Evolutionary conservation across 2,113 vertebrate species (phyloP).

Genomic region (Clarias gariepinus): DNA sequence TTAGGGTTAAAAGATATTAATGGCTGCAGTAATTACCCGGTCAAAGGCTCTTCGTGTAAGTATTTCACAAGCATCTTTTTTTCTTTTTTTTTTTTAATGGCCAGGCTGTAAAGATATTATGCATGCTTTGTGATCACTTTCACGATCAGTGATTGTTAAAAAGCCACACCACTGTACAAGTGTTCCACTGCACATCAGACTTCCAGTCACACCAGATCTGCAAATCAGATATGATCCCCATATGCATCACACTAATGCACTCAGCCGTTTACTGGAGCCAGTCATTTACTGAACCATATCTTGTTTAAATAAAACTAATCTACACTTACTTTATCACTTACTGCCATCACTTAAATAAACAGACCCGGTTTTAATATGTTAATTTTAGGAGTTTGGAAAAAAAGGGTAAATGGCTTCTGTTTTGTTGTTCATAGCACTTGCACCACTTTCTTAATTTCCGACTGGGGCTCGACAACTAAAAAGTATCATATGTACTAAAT

Average conservation of each 20-base stretch:
- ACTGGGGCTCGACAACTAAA: neutral
- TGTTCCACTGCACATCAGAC: neutral
- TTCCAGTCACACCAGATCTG: neutral
- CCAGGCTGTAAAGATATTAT: neutral
- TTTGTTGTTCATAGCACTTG: neutral
- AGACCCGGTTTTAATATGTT: neutral
- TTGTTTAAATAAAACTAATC: neutral
- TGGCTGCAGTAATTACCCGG: no score
- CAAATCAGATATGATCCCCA: no score
- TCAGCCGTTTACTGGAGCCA: neutral
- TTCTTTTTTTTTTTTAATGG: no score
- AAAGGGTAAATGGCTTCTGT: neutral
- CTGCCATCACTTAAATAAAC: neutral
- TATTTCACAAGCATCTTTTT: no score
- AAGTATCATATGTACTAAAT: neutral
- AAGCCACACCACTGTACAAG: neutral
- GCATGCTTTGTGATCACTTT: neutral
- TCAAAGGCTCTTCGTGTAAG: no score
- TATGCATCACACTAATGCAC: constrained; percentile 7
- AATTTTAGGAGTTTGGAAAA: neutral
- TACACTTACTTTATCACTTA: neutral
- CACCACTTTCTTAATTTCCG: neutral
- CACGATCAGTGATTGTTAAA: neutral
- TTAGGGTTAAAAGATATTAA: no score
- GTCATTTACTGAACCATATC: neutral